Conservation (phyloP, 2,888 invertebrate genomes). For the Tenthredo scrophulariae region DNA sequence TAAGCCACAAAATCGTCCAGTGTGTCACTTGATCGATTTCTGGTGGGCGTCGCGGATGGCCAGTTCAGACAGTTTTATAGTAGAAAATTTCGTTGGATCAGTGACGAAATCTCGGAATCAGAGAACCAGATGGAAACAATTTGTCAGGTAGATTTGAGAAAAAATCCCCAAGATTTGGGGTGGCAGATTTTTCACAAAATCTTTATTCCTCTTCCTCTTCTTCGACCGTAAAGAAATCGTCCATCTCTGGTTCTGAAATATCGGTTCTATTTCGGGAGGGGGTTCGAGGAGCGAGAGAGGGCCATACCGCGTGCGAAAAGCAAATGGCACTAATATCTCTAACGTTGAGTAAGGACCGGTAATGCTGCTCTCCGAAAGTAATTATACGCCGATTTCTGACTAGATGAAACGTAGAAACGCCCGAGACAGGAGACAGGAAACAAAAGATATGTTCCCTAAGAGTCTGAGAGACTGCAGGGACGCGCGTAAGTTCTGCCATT, state of each 20-base stretch:
- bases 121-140: constrained; percentile 49
- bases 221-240: background rate
- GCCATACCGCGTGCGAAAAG: background rate
- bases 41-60: constrained; percentile 16
- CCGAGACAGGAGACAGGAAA: background rate
- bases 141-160: constrained; percentile 35
- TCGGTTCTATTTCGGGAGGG: background rate
- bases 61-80: constrained; percentile 54
- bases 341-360: background rate
- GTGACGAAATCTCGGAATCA: background rate
- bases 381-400: constrained; percentile 8
- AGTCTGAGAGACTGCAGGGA: constrained; percentile 16
- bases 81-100: constrained; percentile 40
- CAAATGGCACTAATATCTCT: background rate
- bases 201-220: background rate
- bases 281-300: background rate
- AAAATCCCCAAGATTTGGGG: background rate
- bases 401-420: background rate
- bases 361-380: constrained; percentile 9
- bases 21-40: constrained; percentile 47
- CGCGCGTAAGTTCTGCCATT: constrained; percentile 7
- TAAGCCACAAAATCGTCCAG: constrained; percentile 43
- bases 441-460: constrained; percentile 1
- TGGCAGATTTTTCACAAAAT: constrained; percentile 23
- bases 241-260: background rate